These are phyloP conservation scores for Ennomos fuscantarius DNA, from an alignment of 2,888 invertebrate genomes.

Conservation along the genomic window DNA sequence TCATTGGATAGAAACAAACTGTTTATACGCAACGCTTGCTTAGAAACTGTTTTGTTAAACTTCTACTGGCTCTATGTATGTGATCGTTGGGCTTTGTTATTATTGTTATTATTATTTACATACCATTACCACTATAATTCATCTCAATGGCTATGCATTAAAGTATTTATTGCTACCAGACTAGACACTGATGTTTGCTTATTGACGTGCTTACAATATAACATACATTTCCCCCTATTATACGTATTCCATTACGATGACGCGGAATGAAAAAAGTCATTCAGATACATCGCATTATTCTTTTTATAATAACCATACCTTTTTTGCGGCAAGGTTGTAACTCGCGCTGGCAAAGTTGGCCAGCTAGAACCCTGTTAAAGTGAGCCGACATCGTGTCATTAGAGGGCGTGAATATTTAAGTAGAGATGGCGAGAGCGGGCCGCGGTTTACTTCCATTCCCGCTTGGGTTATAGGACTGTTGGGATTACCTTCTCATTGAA, in stretches of 20 bases:
- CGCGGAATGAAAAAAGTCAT: conserved; percentile 16
- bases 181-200: too few species aligned
- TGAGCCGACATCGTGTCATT: conserved; percentile 74
- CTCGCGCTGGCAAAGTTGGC: conserved; percentile 44
- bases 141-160: too few species aligned
- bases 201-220: too few species aligned
- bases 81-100: too few species aligned
- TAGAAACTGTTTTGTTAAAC: conserved; percentile 29
- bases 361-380: conserved; percentile 66
- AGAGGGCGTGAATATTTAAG: conserved; percentile 81
- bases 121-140: too few species aligned
- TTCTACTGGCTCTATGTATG: too few species aligned
- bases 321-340: conserved; percentile 43
- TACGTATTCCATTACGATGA: conserved; percentile 25
- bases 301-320: conserved; percentile 20
- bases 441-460: conserved; percentile 64
- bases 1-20: conserved; percentile 46
- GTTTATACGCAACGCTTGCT: conserved; percentile 46
- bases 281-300: conserved; percentile 20
- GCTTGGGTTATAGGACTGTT: conserved; percentile 65
- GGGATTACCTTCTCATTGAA: conserved; percentile 76
- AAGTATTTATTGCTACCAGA: too few species aligned
- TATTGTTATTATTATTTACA: too few species aligned
- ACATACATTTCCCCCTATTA: conserved; percentile 8
- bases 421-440: conserved; percentile 67